Evolutionary conservation across 2,888 invertebrate genomes (phyloP), one percentile per base, ranked within the genome.

Genomic region (Gymnoscelis rufifasciata): DNA sequence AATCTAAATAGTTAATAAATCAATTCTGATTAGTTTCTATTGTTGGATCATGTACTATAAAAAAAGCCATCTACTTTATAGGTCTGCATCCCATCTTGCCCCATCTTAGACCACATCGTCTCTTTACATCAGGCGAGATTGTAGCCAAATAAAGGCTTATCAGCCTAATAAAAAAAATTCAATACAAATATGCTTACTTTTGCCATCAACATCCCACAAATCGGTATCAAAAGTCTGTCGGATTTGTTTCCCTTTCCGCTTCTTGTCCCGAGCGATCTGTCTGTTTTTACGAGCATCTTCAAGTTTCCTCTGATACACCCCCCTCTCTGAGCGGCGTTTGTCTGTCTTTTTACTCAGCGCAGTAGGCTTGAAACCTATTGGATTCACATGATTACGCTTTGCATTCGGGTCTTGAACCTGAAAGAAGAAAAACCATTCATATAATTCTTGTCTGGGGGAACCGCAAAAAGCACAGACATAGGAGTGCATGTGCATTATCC

Each of bases 351-450:
- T 90, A 14, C 88, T 82, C 2, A 90, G 67, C 0, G 89, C 84
- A 1, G 83, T 75, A 0, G 77, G 69, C 39, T 77, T 80, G 0
- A 67, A 62, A 0, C 88, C 88, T 0, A 75, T 58, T 1, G 76
- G 77, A 15, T 83, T 87, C 0, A 87, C 83, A 44, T 60, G 62
- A 49, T 89, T 89, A 59, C 92, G 88, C 64, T 91, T 92, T 0
- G 82, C 68, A 53, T 92, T 90, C 0, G 94, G 94, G 74, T 94
- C 94, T 59, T 90, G 90, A 1, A 94, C 92, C 75, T 92, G 7
- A 57, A 52, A 19, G 11, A 23, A 26, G 7, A 2, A 6, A 26
- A n/a, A n/a, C n/a, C n/a, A n/a, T n/a, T n/a, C n/a, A n/a, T n/a
- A n/a, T n/a, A n/a, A n/a, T n/a, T n/a, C n/a, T n/a, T n/a, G n/a